Conservation (phyloP, 2,113 vertebrate genomes). For the Grallaria varia region DNA sequence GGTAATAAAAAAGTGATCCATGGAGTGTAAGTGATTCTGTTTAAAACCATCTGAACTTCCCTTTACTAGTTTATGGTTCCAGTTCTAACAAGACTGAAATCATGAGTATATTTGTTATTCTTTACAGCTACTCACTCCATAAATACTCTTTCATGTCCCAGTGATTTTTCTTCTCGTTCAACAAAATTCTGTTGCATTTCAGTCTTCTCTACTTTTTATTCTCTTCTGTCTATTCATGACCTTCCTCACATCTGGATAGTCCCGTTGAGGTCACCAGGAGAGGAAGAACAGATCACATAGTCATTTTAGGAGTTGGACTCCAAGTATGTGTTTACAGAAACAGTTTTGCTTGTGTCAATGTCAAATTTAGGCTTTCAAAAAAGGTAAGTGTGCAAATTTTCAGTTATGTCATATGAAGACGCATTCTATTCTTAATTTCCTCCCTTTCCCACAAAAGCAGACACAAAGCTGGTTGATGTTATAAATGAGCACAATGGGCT, state of each 20-base stretch:
- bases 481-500: no score
- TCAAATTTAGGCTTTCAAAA: background rate
- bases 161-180: background rate
- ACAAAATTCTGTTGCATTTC: background rate
- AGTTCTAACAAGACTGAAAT: background rate
- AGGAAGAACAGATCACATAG: background rate
- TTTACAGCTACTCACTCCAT: background rate
- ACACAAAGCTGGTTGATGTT: background rate
- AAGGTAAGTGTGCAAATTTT: background rate
- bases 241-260: background rate
- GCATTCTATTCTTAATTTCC: background rate
- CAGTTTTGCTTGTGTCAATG: background rate
- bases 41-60: background rate
- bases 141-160: background rate
- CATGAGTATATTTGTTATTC: background rate
- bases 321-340: background rate
- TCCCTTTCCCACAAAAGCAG: background rate
- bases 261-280: background rate
- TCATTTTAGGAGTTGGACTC: background rate
- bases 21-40: background rate
- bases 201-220: background rate
- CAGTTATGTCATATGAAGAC: background rate
- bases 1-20: background rate
- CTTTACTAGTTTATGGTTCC: background rate
- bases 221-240: background rate